A percentile compares a stretch with the other conserved stretches of the same genome.
Evolutionary conservation across 2,797 vertebrate genomes (phyloP).

Genomic region (Hirundo rustica): DNA sequence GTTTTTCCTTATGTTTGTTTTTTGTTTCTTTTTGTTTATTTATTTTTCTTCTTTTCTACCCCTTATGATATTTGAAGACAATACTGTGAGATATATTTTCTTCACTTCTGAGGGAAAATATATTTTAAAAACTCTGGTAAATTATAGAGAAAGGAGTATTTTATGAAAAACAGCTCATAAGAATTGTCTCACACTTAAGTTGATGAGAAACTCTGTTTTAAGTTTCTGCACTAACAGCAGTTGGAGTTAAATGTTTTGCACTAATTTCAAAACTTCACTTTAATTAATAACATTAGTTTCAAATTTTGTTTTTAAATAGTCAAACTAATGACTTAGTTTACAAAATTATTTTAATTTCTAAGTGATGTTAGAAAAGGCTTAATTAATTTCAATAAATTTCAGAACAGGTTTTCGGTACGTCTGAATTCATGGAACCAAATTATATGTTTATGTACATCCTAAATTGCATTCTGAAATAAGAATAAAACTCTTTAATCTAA

Average conservation of each 20-base stretch:
- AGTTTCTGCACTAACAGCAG: neutral
- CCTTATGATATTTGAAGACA: neutral
- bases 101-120: neutral
- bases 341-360: neutral
- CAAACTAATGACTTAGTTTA: neutral
- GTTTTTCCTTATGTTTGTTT: neutral
- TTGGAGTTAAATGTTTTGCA: neutral
- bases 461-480: neutral
- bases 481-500: neutral
- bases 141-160: neutral
- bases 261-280: neutral
- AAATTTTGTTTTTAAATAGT: neutral
- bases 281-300: neutral
- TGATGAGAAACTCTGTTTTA: neutral
- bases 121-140: neutral
- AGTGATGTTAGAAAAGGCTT: neutral
- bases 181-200: neutral
- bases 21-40: too few species aligned
- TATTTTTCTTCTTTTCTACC: neutral
- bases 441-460: neutral
- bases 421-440: neutral
- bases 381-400: neutral
- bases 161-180: neutral
- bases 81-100: neutral
- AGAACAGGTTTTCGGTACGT: neutral